Evolutionary conservation across 2,888 invertebrate genomes (phyloP), one percentile per base, ranked within the genome.

Genomic region (Chelonus formosanus): DNA sequence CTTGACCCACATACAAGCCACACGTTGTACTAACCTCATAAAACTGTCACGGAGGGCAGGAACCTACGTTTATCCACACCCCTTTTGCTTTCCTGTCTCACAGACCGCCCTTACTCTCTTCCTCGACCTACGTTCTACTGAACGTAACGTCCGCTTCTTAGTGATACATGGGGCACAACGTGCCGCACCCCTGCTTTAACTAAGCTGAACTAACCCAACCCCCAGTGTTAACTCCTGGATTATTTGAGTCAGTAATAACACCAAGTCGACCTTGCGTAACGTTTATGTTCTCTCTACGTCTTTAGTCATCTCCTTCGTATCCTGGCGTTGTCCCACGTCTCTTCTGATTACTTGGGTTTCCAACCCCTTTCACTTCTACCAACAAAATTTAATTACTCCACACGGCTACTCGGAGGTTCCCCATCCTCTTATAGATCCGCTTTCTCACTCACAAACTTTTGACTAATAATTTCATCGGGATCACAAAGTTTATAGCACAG

Each of bases 341-440:
- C 68, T 60, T 63, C 67, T 52, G 60, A 64, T 64, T 64, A 59
- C 59, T 36, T 44, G 40, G 47, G 43, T 8, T 36, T 47, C 31
- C 52, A 52, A 55, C 60, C 48, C 65, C 36, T 43, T 53, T 54
- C 55, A 60, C 47, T 7, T 54, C 48, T 45, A 34, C 67, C 34
- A 40, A 45, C 55, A 64, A 71, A 77, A 77, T 77, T 74, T 74
- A 77, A 77, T 77, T 77, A 77, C 73, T 73, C 55, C 63, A 56
- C 69, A 65, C 70, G 70, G 70, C 65, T 71, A 69, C 71, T 71
- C 73, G 65, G 6, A 44, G 35, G 7, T 43, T 20, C 40, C 34
- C 10, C 48, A 35, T 44, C 45, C 31, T 36, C 40, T 57, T 40
- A 31, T 34, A 55, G 50, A 32, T 31, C 20, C 31, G 40, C 43